These are phyloP conservation scores for Harlomillsia oculata DNA, from an alignment of 1,140 invertebrate genomes.

Conservation along the genomic window DNA sequence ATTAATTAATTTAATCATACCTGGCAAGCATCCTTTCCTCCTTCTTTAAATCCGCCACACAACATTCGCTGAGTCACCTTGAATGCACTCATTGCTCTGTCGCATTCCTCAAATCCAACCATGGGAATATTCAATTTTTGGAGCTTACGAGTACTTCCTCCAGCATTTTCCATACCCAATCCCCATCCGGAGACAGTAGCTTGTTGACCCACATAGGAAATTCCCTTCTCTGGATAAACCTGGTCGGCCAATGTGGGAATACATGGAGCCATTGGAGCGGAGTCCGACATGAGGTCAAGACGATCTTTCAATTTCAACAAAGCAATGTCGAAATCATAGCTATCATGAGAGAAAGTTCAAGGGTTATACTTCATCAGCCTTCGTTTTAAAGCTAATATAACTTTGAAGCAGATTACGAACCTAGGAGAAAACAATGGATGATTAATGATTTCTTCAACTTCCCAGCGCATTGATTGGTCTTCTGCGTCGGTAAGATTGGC, in stretches of 20 bases:
- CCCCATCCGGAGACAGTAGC: slow-evolving; percentile 4
- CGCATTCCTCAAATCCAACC: neutral
- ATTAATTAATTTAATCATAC: neutral
- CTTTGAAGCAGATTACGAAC: neutral
- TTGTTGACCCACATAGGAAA: neutral
- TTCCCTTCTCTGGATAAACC: neutral
- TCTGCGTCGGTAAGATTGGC: neutral
- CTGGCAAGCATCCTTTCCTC: slow-evolving; percentile 63
- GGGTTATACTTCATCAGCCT: neutral
- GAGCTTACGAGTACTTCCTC: slow-evolving; percentile 6
- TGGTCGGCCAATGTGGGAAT: neutral
- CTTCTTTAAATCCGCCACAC: slow-evolving; percentile 62
- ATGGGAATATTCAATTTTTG: slow-evolving; percentile 15
- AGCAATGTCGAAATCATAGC: slow-evolving; percentile 20
- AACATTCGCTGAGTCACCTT: slow-evolving; percentile 46
- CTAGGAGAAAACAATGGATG: neutral
- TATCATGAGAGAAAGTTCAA: neutral
- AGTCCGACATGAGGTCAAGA: neutral
- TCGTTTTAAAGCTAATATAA: neutral
- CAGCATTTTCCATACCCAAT: slow-evolving; percentile 9
- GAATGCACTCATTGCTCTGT: slow-evolving; percentile 11
- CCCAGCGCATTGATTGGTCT: neutral
- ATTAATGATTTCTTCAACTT: slow-evolving; percentile 5
- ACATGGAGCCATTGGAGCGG: slow-evolving; percentile 11
- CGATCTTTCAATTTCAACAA: slow-evolving; percentile 7